These are phyloP conservation scores for Limanda limanda DNA, from an alignment of 2,113 vertebrate genomes.

Conservation along the genomic window DNA sequence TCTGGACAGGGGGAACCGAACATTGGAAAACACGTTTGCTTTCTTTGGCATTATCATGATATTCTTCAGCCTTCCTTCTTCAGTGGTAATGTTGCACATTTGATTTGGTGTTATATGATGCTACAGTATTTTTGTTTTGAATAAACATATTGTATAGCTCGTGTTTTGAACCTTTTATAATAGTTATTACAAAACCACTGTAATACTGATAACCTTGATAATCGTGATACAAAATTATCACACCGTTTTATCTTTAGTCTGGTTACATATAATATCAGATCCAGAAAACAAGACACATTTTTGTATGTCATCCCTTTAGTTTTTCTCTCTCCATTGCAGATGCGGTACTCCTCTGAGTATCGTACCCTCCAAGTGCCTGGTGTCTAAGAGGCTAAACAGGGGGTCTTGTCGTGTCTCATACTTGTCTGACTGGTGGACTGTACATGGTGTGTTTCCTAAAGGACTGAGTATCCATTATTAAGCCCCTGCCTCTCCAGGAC, in stretches of 20 bases:
- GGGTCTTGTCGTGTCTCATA: slow-evolving; percentile 15
- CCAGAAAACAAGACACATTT: neutral
- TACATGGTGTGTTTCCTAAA: slow-evolving; percentile 33
- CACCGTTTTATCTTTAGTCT: neutral
- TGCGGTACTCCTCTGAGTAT: neutral
- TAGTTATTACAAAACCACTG: too few relatives aligned
- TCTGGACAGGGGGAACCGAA: neutral
- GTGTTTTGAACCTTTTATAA: too few relatives aligned
- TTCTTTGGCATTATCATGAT: too few relatives aligned
- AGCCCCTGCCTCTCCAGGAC: slow-evolving; percentile 57
- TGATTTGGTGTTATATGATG: too few relatives aligned
- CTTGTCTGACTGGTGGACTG: slow-evolving; percentile 27
- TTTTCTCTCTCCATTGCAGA: neutral
- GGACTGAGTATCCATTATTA: slow-evolving; percentile 73
- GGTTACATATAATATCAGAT: too few relatives aligned
- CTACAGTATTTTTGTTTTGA: too few relatives aligned
- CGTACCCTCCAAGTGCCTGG: slow-evolving; percentile 2
- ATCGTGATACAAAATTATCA: too few relatives aligned
- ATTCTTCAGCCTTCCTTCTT: too few relatives aligned
- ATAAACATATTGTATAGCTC: too few relatives aligned
- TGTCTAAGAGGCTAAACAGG: slow-evolving; percentile 2
- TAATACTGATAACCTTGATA: too few relatives aligned
- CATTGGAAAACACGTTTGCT: too few relatives aligned
- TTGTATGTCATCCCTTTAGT: neutral
- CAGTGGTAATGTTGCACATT: too few relatives aligned